Evolutionary conservation across 2,888 invertebrate genomes (phyloP), one percentile per base, ranked within the genome.

Genomic region (Lasioglossum morio): DNA sequence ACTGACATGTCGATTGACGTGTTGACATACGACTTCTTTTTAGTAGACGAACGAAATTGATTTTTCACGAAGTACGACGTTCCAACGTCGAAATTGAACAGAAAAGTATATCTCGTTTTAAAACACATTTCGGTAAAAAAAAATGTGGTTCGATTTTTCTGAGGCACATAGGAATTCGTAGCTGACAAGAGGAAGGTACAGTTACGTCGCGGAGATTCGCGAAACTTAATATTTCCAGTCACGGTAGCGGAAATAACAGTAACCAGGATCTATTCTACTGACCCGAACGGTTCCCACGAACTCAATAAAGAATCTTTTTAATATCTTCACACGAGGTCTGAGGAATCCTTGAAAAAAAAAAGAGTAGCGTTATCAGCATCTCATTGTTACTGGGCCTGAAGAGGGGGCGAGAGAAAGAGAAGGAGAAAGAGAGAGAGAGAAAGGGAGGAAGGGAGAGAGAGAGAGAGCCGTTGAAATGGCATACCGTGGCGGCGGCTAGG

Each of bases 311-410:
- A 70, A 70, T 40, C 46, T 48, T 72, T 72, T 53, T 34, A 48
- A 48, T 73, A 34, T 73, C 34, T 23, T 34, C 27, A 48, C 30
- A 34, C 48, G 34, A n/a, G 23, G 8, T 19, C 72, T 23, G 19
- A 12, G 30, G 73, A 73, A n/a, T 43, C 34, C 34, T 23, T 34
- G 23, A n/a, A 73, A 46, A 73, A 73, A 46, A 73, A 46, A 53
- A 53, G 73, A 43, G 73, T 30, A 48, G 34, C 34, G 66, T 53
- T 40, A 27, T 77, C 70, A 63, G 63, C 63, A 82, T 73, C 82
- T 83, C 72, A 81, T 83, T 73, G 84, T 84, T 82, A 37, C 66
- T 7, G 30, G 2, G 8, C 19, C 3, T 19, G 8, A 1, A 19
- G 30, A 30, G 30, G 63, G 63, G 8, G 63, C 16, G 34, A 63